These are phyloP conservation scores for Nesospiza acunhae DNA, from an alignment of 2,113 vertebrate genomes.

Conservation along the genomic window DNA sequence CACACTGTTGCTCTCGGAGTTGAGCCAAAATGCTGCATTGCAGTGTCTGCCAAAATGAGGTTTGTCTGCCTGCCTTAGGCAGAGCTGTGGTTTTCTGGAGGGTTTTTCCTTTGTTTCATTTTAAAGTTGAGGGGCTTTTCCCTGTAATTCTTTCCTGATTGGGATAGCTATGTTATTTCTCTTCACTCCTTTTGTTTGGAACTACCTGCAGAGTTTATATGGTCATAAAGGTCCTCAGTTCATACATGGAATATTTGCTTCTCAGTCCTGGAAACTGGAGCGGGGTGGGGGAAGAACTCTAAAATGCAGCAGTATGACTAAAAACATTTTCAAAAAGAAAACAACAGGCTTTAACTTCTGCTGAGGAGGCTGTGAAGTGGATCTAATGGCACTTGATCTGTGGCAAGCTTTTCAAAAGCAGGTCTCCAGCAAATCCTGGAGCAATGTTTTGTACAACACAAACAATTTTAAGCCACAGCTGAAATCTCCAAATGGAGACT, in stretches of 20 bases:
- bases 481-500: not conserved
- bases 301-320: not conserved
- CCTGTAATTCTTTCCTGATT: not conserved
- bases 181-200: not conserved
- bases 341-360: not conserved
- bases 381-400: not conserved
- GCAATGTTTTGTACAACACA: not conserved
- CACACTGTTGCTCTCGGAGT: not conserved
- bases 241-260: not conserved
- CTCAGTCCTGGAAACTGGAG: not conserved
- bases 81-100: not conserved
- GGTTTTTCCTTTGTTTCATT: not conserved
- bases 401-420: not conserved
- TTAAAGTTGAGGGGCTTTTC: not conserved
- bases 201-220: not conserved
- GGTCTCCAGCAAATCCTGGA: not conserved
- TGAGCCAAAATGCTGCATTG: not conserved
- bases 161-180: not conserved
- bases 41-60: conserved; percentile 10
- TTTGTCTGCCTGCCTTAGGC: conserved; percentile 3
- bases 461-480: not conserved
- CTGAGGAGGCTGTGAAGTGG: not conserved
- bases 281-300: accelerated
- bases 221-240: not conserved
- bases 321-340: not conserved